Evolutionary conservation across 1,140 invertebrate genomes (phyloP), one percentile per base, ranked within the genome.

Genomic region (Centruroides vittatus): DNA sequence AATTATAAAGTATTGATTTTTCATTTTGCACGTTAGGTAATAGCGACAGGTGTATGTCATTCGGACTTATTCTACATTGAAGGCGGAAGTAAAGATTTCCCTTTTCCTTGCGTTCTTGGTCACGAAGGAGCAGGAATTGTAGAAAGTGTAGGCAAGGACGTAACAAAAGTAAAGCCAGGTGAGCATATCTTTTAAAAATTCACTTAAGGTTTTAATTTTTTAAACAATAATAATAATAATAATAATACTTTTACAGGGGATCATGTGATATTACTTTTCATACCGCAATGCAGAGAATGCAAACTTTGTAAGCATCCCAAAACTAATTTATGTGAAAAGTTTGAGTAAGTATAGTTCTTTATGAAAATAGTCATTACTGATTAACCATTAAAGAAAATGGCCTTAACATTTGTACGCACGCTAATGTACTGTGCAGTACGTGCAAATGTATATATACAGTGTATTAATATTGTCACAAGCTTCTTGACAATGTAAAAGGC

Each of bases 121-220:
- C 93, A 97, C 69, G 93, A 97, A 78, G 94, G 92, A 12, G 87
- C 84, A 64, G 94, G 94, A 35, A 84, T 98, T 67, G 93, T 99
- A 8, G 95, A 98, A 75, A 95, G 91, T 73, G 80, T 98, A 59
- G 94, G 94, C 2, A 82, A 88, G 75, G 89, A 86, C 12, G 93
- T 98, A 0, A 89, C 84, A 6, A 80, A 83, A 55, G 88, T 98
- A 55, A 78, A 86, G 69, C 77, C 83, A 63, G 92, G 95, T 65
- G 46, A 61, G 52, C 10, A 35, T 36, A 53, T 53, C 51, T 53
- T 23, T 53, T 6, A 34, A 53, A 53, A 36, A n/a, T 51, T 51
- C 2, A 51, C 49, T 51, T 51, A 1, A 51, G 5, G 3, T 53
- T 53, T 53, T 6, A 53, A 53, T 53, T 6, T 53, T 53, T 53